A percentile compares a stretch with the other conserved stretches of the same genome.
Conservation (phyloP, 2,888 invertebrate genomes). For the Microctonus aethiopoides region DNA sequence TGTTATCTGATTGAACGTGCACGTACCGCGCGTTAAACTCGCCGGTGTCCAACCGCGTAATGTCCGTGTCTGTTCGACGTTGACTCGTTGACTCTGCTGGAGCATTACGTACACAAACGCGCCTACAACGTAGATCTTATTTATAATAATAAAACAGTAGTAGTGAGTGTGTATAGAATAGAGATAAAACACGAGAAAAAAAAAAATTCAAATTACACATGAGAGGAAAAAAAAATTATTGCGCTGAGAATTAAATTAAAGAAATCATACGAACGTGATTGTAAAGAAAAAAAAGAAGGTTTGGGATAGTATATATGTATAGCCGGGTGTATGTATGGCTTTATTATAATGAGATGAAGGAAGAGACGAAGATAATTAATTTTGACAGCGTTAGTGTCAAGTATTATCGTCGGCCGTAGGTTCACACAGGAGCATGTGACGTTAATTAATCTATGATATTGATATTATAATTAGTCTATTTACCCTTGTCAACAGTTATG, state of each 20-base stretch:
- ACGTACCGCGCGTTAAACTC: slow-evolving; percentile 30
- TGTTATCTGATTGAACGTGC: slow-evolving; percentile 31
- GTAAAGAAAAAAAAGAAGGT: no score
- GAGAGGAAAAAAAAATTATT: no score
- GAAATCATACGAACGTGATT: no score
- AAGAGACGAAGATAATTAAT: slow-evolving; percentile 45
- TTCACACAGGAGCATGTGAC: slow-evolving; percentile 44
- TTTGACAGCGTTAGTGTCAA: slow-evolving; percentile 43
- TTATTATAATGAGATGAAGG: no score
- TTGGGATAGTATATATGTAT: no score
- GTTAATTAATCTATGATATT: slow-evolving; percentile 55
- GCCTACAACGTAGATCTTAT: no score
- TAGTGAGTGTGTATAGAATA: neutral
- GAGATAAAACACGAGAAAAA: slow-evolving; percentile 32
- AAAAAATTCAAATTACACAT: no score
- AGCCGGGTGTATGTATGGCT: no score
- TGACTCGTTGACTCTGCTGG: slow-evolving; percentile 40
- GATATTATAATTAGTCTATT: slow-evolving; percentile 52
- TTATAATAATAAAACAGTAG: no score
- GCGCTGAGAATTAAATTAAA: no score
- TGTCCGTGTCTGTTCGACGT: slow-evolving; percentile 38
- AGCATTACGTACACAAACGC: slow-evolving; percentile 19
- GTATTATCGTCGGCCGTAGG: slow-evolving; percentile 29
- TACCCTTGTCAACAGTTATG: neutral
- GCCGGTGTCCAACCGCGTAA: slow-evolving; percentile 41